Base-by-base conservation (phyloP, 2,888 invertebrate genomes). In the Cylindroiulus punctatus region DNA sequence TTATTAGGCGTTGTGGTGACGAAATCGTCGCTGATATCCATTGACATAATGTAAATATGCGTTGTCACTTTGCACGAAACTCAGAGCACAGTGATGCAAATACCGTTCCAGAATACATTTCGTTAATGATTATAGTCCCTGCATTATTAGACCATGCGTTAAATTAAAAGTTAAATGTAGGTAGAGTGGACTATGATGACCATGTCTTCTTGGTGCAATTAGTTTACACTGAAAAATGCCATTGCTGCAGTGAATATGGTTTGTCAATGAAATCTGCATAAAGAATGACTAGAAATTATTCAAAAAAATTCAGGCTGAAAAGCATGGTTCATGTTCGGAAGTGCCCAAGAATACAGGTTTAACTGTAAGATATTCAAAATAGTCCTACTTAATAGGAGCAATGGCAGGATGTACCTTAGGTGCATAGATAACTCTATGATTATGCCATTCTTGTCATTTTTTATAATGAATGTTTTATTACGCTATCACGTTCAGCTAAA, bases 381-480 rank as follows among this genome's bases (percentile, higher is more conserved):
- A 76, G 12, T 76, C 76, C 5, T 76, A 30, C 14, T 76, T 30
- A 30, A 30, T 26, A 30, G 76, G 30, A 76, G 26, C 14, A 26
- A 76, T 26, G 2, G 30, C 76, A 30, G 30, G 76, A 76, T 30
- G 76, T 30, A 76, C 30, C 30, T 0, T 30, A 76, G 30, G 12
- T 76, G 65, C 30, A 30, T 30, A 76, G 30, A 76, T 76, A 76
- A 76, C 76, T 76, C 76, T 26, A 76, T 76, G 76, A 30, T 32
- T 76, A 76, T 76, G 14, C 76, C 30, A 76, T 76, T 30, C 30
- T 30, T 76, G 30, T 76, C 76, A 30, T 76, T 83, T 83, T 42
- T 40, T 83, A 26, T 42, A 83, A 83, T 83, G 83, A 42, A 42
- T 22, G 83, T 40, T 83, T 83, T 83, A 44, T 44, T 83, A 22